phyloP scores from a whole-genome alignment of 2,113 vertebrate genomes.

The Pachypanchax playfairii region DNA sequence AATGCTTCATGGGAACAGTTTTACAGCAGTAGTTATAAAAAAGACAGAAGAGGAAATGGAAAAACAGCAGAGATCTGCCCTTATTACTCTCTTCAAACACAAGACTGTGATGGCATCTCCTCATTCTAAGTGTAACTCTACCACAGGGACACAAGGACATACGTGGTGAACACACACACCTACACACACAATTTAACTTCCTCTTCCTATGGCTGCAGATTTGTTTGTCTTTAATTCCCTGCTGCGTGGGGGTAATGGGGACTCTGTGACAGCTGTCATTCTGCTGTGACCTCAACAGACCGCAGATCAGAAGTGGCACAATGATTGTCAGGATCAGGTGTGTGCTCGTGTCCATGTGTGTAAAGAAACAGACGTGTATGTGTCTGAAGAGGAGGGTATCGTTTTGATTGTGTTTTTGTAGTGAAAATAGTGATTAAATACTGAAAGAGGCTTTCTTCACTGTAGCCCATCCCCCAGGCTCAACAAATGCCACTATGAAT shows the following conservation, averaged over 20 bases:
- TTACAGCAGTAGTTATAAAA: slow-evolving; percentile 19
- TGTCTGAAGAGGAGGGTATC: slow-evolving; percentile 4
- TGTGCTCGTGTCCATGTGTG: slow-evolving; percentile 38
- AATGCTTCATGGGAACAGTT: slow-evolving; percentile 29
- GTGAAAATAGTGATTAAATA: slow-evolving; percentile 74
- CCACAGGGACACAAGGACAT: slow-evolving; percentile 46
- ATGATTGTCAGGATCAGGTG: slow-evolving; percentile 78
- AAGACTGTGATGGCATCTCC: slow-evolving; percentile 48
- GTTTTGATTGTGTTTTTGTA: slow-evolving; percentile 48
- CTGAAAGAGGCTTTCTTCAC: slow-evolving; percentile 70
- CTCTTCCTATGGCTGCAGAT: slow-evolving; percentile 65
- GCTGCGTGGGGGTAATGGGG: slow-evolving; percentile 73
- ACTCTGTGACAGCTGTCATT: slow-evolving; percentile 82
- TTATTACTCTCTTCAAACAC: slow-evolving; percentile 66
- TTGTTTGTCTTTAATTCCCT: slow-evolving; percentile 84
- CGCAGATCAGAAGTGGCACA: slow-evolving; percentile 75
- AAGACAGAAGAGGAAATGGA: slow-evolving; percentile 58
- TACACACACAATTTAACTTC: slow-evolving; percentile 60
- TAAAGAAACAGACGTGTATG: slow-evolving; percentile 26
- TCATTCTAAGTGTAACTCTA: slow-evolving; percentile 50
- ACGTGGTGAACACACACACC: slow-evolving; percentile 36
- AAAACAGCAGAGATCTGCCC: slow-evolving; percentile 52
- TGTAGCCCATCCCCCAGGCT: slow-evolving; percentile 56
- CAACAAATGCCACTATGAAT: slow-evolving; percentile 74
- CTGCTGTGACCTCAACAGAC: slow-evolving; percentile 72